These are phyloP conservation scores for Drosophila trapezifrons DNA, from an alignment of 1,140 invertebrate genomes.

Conservation along the genomic window DNA sequence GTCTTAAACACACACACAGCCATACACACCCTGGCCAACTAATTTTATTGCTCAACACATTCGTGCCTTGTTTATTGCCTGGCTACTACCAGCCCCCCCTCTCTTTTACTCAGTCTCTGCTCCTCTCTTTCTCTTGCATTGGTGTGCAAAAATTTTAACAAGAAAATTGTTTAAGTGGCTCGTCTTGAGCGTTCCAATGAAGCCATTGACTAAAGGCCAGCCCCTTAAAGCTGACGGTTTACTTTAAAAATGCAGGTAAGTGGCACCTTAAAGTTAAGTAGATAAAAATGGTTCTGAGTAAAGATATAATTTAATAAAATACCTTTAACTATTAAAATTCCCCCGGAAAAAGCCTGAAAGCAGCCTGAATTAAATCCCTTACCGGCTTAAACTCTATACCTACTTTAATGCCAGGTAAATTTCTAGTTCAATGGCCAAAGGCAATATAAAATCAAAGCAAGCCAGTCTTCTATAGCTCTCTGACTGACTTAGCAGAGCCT, in stretches of 20 bases:
- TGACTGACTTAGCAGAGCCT: slow-evolving; percentile 21
- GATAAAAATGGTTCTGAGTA: background rate
- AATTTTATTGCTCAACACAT: slow-evolving; percentile 78
- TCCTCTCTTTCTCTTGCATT: background rate
- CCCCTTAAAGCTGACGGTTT: slow-evolving; percentile 18
- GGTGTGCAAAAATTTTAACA: slow-evolving; percentile 68
- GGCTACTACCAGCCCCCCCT: slow-evolving; percentile 5
- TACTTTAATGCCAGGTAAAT: slow-evolving; percentile 2
- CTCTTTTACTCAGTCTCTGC: background rate
- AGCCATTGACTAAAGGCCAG: slow-evolving; percentile 21
- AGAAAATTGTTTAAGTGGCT: slow-evolving; percentile 73
- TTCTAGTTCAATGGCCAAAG: slow-evolving; percentile 15
- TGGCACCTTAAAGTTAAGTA: background rate
- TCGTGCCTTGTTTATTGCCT: slow-evolving; percentile 49
- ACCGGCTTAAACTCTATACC: background rate
- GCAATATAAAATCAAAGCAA: slow-evolving; percentile 13
- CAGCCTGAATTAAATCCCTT: no score
- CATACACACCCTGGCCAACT: slow-evolving; percentile 46
- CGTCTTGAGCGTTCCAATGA: slow-evolving; percentile 50
- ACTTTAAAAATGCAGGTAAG: slow-evolving; percentile 10
- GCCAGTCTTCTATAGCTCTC: slow-evolving; percentile 9
- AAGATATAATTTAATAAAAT: no score
- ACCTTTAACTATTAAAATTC: background rate
- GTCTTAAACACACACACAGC: slow-evolving; percentile 47
- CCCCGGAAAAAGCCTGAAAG: no score